Evolutionary conservation across 2,113 vertebrate species (phyloP).

Genomic region (Prionailurus bengalensis): DNA sequence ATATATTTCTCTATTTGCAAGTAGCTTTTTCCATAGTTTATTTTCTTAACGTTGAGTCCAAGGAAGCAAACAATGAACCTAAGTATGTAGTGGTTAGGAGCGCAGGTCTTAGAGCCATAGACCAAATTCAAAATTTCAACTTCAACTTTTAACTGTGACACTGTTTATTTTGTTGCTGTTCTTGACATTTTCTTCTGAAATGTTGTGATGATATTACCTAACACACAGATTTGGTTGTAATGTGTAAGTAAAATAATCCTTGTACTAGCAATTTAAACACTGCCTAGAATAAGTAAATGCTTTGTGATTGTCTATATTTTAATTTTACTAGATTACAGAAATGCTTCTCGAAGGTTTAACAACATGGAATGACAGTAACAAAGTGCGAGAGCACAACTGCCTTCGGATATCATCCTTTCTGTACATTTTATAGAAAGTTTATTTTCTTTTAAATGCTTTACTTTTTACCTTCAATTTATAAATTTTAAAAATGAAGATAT

Average conservation of each 20-base stretch:
- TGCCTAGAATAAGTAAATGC: neutral
- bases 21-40: neutral
- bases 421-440: neutral
- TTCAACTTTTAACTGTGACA: neutral
- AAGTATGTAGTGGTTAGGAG: neutral
- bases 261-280: neutral
- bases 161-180: neutral
- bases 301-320: neutral
- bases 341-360: neutral
- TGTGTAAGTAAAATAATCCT: neutral
- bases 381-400: neutral
- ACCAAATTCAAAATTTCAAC: neutral
- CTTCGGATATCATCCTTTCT: neutral
- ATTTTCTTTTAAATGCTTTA: neutral
- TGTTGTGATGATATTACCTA: neutral
- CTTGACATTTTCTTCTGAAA: conserved; percentile 52
- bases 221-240: neutral
- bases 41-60: conserved; percentile 4
- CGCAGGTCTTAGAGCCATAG: neutral
- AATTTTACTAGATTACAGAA: neutral
- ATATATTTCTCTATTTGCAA: neutral
- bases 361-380: neutral
- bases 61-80: neutral
- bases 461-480: neutral
- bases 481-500: neutral